These are phyloP conservation scores for Diabrotica balteata DNA, from an alignment of 2,888 invertebrate genomes.

Conservation along the genomic window DNA sequence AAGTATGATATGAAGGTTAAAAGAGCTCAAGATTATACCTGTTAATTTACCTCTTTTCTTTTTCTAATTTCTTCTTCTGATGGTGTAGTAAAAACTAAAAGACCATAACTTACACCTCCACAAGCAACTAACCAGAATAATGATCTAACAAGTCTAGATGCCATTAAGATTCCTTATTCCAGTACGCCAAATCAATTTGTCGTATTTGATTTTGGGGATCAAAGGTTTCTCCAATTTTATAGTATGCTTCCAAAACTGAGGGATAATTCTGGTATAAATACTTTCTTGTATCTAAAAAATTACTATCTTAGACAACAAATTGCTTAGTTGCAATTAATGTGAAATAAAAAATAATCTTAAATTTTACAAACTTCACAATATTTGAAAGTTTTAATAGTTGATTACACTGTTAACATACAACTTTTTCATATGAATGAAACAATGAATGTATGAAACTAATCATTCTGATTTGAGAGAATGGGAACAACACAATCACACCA, in stretches of 20 bases:
- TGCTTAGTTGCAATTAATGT: not conserved
- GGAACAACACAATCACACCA: no score
- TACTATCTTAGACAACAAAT: not conserved
- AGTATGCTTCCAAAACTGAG: constrained; percentile 72
- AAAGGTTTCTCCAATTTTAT: constrained; percentile 71
- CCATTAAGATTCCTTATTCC: constrained; percentile 64
- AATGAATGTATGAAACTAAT: no score
- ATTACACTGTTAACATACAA: no score
- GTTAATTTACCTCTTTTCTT: constrained; percentile 39
- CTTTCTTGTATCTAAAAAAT: constrained; percentile 71
- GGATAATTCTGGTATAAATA: constrained; percentile 73
- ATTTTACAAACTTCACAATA: no score
- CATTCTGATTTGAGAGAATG: no score
- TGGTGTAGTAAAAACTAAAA: constrained; percentile 66
- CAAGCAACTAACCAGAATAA: constrained; percentile 68
- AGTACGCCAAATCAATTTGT: constrained; percentile 65
- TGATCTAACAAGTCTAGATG: constrained; percentile 56
- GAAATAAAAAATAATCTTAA: no score
- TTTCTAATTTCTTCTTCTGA: constrained; percentile 55
- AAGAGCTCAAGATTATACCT: no score
- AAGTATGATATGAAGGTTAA: no score
- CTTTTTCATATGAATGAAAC: no score
- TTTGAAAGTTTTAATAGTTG: no score
- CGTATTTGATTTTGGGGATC: constrained; percentile 63
- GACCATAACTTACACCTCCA: constrained; percentile 68